A percentile compares a stretch with the other conserved stretches of the same genome.
Conservation (phyloP, 2,113 vertebrate species). For the Cebus imitator region DNA sequence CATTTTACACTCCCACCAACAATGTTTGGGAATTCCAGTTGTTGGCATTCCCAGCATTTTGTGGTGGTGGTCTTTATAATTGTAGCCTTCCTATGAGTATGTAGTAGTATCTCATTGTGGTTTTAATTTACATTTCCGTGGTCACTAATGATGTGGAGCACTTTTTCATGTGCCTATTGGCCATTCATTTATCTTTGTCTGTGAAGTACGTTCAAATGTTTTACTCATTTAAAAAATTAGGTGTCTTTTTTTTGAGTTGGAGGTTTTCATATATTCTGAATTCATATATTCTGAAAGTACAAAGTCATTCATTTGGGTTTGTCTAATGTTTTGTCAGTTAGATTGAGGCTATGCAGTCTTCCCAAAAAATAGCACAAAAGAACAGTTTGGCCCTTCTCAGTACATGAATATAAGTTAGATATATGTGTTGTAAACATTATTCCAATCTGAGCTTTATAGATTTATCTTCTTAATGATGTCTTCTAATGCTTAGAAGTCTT, state of each 20-base stretch:
- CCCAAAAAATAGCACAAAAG: background rate
- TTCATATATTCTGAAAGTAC: background rate
- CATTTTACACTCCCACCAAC: background rate
- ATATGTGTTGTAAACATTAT: background rate
- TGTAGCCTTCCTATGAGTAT: background rate
- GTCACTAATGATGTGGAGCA: background rate
- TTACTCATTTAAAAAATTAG: background rate
- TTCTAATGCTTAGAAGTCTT: background rate
- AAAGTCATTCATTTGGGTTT: background rate
- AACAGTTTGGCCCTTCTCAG: background rate
- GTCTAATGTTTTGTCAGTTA: background rate
- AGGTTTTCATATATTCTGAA: background rate
- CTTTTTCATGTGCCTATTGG: background rate
- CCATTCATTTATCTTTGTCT: background rate
- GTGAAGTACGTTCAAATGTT: background rate
- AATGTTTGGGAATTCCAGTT: background rate
- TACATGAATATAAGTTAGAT: background rate
- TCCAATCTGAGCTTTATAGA: background rate
- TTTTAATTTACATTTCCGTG: background rate
- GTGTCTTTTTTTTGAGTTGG: background rate
- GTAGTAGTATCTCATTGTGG: background rate
- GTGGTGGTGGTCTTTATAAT: background rate
- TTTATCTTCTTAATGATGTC: background rate
- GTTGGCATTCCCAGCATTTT: background rate
- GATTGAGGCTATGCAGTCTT: background rate